Evolutionary conservation across 2,113 vertebrate species (phyloP).

Genomic region (Brevimyrus niger): DNA sequence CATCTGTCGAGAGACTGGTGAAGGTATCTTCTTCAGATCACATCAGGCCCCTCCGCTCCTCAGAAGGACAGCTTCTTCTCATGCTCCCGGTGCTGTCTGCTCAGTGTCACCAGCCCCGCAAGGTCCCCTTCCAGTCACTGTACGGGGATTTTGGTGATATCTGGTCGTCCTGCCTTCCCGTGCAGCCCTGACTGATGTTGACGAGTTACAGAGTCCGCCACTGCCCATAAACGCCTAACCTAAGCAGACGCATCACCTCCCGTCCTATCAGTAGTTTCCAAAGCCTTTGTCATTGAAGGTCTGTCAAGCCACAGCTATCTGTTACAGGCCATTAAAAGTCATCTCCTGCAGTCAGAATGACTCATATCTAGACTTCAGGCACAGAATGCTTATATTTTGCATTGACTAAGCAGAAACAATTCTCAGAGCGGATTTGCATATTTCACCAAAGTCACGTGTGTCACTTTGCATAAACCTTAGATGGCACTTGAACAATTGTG

Average conservation of each 20-base stretch:
- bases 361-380: background rate
- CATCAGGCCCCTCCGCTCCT: background rate
- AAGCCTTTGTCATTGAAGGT: background rate
- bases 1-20: background rate
- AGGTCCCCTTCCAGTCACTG: background rate
- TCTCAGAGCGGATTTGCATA: background rate
- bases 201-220: background rate
- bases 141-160: background rate
- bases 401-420: background rate
- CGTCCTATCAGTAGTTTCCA: background rate
- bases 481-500: background rate
- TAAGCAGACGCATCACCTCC: background rate
- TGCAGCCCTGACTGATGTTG: background rate
- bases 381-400: background rate
- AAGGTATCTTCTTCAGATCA: background rate
- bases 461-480: background rate
- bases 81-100: background rate
- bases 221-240: background rate
- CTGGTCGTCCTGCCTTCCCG: background rate
- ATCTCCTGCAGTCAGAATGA: background rate
- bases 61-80: background rate
- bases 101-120: background rate
- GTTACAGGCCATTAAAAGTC: constrained; percentile 1
- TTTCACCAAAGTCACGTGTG: background rate
- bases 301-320: background rate